Evolutionary conservation across 2,113 vertebrate species (phyloP), one percentile per base, ranked within the genome.

Genomic region (Anhinga rufa): DNA sequence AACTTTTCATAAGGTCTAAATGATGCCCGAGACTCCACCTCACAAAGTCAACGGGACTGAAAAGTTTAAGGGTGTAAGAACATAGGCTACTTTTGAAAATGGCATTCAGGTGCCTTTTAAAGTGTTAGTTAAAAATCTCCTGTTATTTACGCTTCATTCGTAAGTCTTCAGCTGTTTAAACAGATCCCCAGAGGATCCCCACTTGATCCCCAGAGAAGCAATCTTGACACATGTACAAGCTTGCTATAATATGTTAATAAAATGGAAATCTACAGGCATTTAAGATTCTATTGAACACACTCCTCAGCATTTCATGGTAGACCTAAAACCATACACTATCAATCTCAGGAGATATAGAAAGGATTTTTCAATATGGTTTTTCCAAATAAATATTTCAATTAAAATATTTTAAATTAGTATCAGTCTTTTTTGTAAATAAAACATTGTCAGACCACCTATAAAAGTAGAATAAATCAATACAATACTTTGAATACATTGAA

Each of bases 131-230:
- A 34, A 90, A 93, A 62, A 81, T 71, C 86, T 52, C 57, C 74
- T 38, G 77, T 80, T 92, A 65, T 90, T 90, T 91, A 74, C 34
- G 24, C 66, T 86, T 72, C 70, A 34, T 49, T 88, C 6, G 2
- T 81, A 92, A 88, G 58, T 86, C 83, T 82, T 86, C 77, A 86
- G 86, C 83, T 92, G 88, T 92, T 94, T 82, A 93, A 92, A 88
- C 51, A 81, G 80, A 93, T 93, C n/a, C n/a, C n/a, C n/a, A n/a
- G n/a, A n/a, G n/a, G n/a, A n/a, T n/a, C n/a, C n/a, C n/a, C 72
- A 78, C 80, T 86, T 85, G 86, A 89, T 93, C 86, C 71, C 48
- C 89, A 60, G 68, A 72, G 82, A 82, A 92, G 61, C 55, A 68
- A 62, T 62, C 61, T 22, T 60, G 72, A 86, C 71, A 64, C 76